Evolutionary conservation across 1,140 invertebrate genomes (phyloP), one percentile per base, ranked within the genome.

Genomic region (Drosophila erecta): DNA sequence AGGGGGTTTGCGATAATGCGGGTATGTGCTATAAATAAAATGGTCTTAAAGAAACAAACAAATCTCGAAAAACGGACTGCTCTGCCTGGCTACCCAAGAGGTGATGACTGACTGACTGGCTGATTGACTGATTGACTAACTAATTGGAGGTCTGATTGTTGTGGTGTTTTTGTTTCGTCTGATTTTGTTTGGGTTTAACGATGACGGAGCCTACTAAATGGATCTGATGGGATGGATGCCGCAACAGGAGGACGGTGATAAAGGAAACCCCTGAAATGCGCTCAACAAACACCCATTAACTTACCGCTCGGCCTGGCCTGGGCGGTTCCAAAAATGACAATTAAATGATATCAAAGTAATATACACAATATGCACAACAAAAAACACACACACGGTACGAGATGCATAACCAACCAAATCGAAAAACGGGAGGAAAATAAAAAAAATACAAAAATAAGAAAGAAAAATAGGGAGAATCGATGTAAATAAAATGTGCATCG

Each of bases 1-100:
- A 71, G 44, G 41, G 53, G 57, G 40, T 53, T 66, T 66, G 76
- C 67, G 65, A 76, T 60, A 77, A 76, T 60, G 46, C 51, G 35
- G 70, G 44, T 55, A 66, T 62, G 61, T 90, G 79, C 85, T 84
- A 79, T 72, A 81, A 79, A 89, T 79, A 83, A 89, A 72, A 70
- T 38, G 64, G 27, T 66, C 69, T 65, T 51, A 20, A 50, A 27
- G 44, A 38, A 20, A 56, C 35, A 83, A 59, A 86, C 67, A 64
- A 44, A 41, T 53, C 35, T 37, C 57, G 33, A 38, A 57, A 11
- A 22, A 6, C 30, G 24, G 3, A 10, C 37, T 14, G 37, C 37
- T 30, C 37, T 14, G 37, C 37, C 8, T 7, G 11, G 33, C 46
- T 44, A 24, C 14, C 5, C 11, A 55, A 3, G 20, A 51, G 30